Evolutionary conservation across 2,888 invertebrate genomes (phyloP), one percentile per base, ranked within the genome.

Genomic region (Chironomus tentans): DNA sequence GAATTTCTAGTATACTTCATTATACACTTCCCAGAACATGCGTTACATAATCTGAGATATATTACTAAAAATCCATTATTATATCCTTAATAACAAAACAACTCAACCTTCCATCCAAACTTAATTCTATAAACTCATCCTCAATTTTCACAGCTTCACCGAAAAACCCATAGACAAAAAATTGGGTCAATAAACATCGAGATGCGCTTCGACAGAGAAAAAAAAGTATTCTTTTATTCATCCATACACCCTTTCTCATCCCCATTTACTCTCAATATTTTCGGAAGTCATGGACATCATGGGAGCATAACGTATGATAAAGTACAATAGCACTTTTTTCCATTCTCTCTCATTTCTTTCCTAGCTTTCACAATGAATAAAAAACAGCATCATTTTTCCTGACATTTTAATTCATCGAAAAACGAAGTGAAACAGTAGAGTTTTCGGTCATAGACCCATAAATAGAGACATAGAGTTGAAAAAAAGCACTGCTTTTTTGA

Each of bases 171-270:
- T 38, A 38, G 50, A n/a, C 50, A 18, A 3, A 18, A n/a, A 72
- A 72, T 72, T 72, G 62, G 72, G 72, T 72, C 62, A 72, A 62
- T 72, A 72, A 50, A 72, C 38, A 38, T 38, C 38, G 38, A 38
- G 38, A 38, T 38, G 38, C 38, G 10, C 38, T 38, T 38, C 38
- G 10, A 38, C 38, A 18, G 15, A 56, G 56, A n/a, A 13, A 50
- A n/a, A 50, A 50, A 50, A 13, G 24, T 3, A 28, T 4, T 38
- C 38, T 10, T 38, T 38, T 10, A 10, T 10, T 38, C 38, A 28
- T 28, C 22, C 22, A 38, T 2, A 7, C 38, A 38, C 38, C 38
- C 38, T 38, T 38, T 38, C 38, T 38, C 38, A 10, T 38, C 38
- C 5, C 38, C 10, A 28, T 28, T 28, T 28, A 6, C 28, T 6